phyloP scores from a whole-genome alignment of 2,888 invertebrate genomes.

The Brenthis ino region DNA sequence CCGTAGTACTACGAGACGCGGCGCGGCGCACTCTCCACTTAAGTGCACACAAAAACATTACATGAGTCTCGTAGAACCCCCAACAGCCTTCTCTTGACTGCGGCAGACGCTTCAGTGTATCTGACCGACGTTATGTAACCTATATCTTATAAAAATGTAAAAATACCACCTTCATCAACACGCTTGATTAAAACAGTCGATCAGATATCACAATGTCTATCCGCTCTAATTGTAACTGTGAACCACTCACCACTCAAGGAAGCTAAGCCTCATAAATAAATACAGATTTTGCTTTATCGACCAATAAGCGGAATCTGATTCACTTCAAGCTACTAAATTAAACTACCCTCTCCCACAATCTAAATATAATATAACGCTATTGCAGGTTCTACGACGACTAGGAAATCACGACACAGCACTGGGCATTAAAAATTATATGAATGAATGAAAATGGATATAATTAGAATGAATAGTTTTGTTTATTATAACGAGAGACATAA shows the following conservation, averaged over 20 bases:
- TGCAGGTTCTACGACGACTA: constrained; percentile 18
- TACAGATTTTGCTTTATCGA: constrained; percentile 28
- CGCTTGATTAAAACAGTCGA: not conserved
- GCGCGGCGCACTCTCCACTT: constrained; percentile 38
- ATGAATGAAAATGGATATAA: constrained; percentile 9
- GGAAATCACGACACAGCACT: not conserved
- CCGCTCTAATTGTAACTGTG: not conserved
- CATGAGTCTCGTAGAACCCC: constrained; percentile 29
- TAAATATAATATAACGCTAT: constrained; percentile 24
- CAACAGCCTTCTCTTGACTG: constrained; percentile 9
- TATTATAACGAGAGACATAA: constrained; percentile 20
- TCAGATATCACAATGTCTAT: no score
- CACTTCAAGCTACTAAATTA: constrained; percentile 24
- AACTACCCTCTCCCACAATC: constrained; percentile 35
- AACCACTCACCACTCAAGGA: constrained; percentile 20
- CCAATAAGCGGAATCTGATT: constrained; percentile 17
- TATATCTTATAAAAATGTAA: not conserved
- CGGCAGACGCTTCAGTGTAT: constrained; percentile 2
- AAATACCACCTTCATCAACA: not conserved
- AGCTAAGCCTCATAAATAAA: constrained; percentile 34
- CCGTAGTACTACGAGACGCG: constrained; percentile 50
- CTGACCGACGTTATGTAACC: not conserved
- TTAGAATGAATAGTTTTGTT: constrained; percentile 17
- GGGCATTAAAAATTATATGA: not conserved
- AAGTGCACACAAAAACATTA: constrained; percentile 42